These are phyloP conservation scores for Polyommatus icarus DNA, from an alignment of 2,888 invertebrate species.

Conservation along the genomic window DNA sequence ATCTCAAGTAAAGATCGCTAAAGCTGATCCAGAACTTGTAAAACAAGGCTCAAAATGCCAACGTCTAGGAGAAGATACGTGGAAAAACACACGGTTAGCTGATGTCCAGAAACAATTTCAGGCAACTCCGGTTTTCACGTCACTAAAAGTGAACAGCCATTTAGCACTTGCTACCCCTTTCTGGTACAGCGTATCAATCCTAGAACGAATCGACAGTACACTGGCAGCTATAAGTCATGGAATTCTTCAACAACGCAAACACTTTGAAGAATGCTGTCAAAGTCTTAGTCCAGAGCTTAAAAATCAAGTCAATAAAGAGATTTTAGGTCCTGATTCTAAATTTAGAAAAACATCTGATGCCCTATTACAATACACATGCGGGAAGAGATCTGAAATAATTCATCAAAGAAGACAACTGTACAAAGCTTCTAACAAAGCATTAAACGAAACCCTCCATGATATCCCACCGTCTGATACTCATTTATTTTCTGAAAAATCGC, in stretches of 20 bases:
- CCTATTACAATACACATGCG: constrained; percentile 3
- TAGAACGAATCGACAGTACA: constrained; percentile 1
- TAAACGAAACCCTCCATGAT: constrained; percentile 25
- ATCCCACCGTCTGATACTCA: not conserved
- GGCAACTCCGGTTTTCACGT: not conserved
- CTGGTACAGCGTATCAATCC: too few relatives aligned
- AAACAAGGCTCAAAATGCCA: constrained; percentile 8
- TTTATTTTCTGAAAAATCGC: not conserved
- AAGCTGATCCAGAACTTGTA: not conserved
- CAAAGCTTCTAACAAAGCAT: constrained; percentile 28
- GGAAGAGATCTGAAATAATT: constrained; percentile 34
- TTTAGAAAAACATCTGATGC: constrained; percentile 17
- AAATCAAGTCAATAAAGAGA: not conserved
- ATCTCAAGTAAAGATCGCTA: not conserved
- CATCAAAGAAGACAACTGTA: constrained; percentile 30
- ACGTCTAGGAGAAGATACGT: not conserved
- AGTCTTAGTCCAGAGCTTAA: not conserved
- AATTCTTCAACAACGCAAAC: not conserved
- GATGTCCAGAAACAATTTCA: constrained; percentile 14
- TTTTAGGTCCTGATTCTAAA: constrained; percentile 2
- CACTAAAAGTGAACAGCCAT: not conserved
- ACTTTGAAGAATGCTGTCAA: constrained; percentile 19
- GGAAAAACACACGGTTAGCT: not conserved
- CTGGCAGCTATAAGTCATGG: constrained; percentile 1
- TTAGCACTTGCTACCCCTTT: not conserved